Conservation (phyloP, 2,113 vertebrate genomes). For the Mellivora capensis region DNA sequence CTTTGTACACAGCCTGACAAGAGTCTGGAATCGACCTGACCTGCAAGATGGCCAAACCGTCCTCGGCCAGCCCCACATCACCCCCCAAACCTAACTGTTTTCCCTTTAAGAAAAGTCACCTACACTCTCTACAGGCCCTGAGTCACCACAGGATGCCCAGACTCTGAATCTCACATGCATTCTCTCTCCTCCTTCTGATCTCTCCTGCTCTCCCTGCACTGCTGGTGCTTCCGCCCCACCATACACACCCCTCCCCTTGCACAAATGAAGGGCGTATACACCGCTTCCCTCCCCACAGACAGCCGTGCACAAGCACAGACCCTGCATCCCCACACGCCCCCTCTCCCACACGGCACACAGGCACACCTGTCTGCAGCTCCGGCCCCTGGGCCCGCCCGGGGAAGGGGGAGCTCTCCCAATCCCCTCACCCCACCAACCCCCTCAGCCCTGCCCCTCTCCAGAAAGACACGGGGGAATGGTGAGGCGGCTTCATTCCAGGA, state of each 20-base stretch:
- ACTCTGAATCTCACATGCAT: neutral
- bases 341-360: neutral
- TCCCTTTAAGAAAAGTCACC: neutral
- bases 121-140: rapidly evolving
- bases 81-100: neutral
- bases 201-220: neutral
- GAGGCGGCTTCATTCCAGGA: neutral
- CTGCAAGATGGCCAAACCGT: neutral
- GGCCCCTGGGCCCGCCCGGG: rapidly evolving
- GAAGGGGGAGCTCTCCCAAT: neutral
- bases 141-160: neutral
- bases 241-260: neutral
- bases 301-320: too few species aligned
- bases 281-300: neutral
- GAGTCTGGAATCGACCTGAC: too few species aligned
- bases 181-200: neutral
- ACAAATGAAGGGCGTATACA: neutral
- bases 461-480: rapidly evolving
- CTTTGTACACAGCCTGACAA: neutral
- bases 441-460: neutral
- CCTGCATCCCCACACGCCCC: neutral
- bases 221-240: too few species aligned
- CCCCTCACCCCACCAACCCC: neutral
- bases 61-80: rapidly evolving
- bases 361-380: neutral